phyloP scores from a whole-genome alignment of 2,888 invertebrate genomes.

The Hemicrepidius hirtus region DNA sequence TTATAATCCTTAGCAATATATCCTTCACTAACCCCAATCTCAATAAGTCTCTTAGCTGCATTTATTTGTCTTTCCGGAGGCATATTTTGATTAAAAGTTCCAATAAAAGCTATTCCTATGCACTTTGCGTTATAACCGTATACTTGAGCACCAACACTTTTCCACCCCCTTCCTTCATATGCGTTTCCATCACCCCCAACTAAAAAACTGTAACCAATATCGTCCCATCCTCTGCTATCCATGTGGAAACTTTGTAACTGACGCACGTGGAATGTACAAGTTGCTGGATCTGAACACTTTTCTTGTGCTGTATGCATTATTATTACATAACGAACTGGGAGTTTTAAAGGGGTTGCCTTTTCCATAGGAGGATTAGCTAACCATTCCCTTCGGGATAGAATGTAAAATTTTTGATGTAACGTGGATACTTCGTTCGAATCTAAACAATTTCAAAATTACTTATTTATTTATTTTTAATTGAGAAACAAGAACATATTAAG shows the following conservation, averaged over 20 bases:
- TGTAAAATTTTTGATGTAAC: slow-evolving; percentile 70
- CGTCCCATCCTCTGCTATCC: slow-evolving; percentile 78
- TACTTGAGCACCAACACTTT: slow-evolving; percentile 82
- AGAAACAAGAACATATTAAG: too few relatives aligned
- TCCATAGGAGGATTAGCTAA: slow-evolving; percentile 76
- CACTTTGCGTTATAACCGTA: slow-evolving; percentile 80
- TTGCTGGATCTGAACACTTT: slow-evolving; percentile 75
- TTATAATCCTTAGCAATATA: slow-evolving; percentile 80
- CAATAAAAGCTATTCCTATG: slow-evolving; percentile 83
- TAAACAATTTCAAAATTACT: not conserved
- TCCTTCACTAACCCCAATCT: slow-evolving; percentile 76
- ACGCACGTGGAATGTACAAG: slow-evolving; percentile 77
- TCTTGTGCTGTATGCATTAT: slow-evolving; percentile 81
- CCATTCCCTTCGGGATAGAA: slow-evolving; percentile 77
- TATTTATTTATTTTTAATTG: too few relatives aligned
- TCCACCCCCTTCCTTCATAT: slow-evolving; percentile 87
- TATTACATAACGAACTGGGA: slow-evolving; percentile 76
- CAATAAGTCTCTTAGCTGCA: slow-evolving; percentile 78
- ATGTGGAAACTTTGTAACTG: slow-evolving; percentile 82
- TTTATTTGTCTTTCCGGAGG: slow-evolving; percentile 76
- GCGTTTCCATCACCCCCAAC: slow-evolving; percentile 86
- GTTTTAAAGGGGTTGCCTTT: slow-evolving; percentile 64
- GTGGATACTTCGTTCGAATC: slow-evolving; percentile 53
- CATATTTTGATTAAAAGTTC: slow-evolving; percentile 77
- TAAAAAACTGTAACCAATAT: slow-evolving; percentile 86